These are phyloP conservation scores for Scrobipalpa atriplicella DNA, from an alignment of 2,888 invertebrate genomes.

Conservation along the genomic window DNA sequence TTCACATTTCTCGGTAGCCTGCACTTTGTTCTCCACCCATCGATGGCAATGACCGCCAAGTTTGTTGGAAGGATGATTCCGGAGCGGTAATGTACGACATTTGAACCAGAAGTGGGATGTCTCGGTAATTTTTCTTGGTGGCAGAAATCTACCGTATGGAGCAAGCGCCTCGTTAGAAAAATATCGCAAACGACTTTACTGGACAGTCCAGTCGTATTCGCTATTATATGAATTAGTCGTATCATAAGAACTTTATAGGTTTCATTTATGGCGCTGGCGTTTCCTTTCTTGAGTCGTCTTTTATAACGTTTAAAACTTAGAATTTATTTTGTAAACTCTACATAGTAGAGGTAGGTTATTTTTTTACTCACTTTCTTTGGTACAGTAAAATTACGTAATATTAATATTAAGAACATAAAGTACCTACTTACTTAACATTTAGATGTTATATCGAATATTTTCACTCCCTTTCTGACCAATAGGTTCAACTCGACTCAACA, in stretches of 20 bases:
- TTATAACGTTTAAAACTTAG: neutral
- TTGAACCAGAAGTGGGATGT: neutral
- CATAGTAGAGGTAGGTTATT: neutral
- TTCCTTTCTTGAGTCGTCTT: neutral
- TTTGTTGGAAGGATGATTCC: neutral
- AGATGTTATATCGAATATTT: too few relatives aligned
- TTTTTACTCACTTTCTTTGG: too few relatives aligned
- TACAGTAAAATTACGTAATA: too few relatives aligned
- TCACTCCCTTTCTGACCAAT: too few relatives aligned
- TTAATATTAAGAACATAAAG: too few relatives aligned
- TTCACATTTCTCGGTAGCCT: slow-evolving; percentile 10
- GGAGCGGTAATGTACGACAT: neutral
- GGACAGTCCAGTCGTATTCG: neutral
- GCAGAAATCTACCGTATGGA: neutral
- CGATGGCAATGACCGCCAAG: neutral
- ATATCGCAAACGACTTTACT: neutral
- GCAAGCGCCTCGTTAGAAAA: neutral
- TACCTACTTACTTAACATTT: too few relatives aligned
- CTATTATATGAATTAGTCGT: slow-evolving; percentile 1
- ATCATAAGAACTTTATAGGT: neutral
- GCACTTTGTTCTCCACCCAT: neutral
- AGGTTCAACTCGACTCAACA: too few relatives aligned
- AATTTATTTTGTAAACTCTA: neutral
- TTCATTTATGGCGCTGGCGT: neutral
- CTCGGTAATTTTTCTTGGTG: neutral